These are phyloP conservation scores for Loris lydekkerianus DNA, from an alignment of 2,797 vertebrate species.

Conservation along the genomic window DNA sequence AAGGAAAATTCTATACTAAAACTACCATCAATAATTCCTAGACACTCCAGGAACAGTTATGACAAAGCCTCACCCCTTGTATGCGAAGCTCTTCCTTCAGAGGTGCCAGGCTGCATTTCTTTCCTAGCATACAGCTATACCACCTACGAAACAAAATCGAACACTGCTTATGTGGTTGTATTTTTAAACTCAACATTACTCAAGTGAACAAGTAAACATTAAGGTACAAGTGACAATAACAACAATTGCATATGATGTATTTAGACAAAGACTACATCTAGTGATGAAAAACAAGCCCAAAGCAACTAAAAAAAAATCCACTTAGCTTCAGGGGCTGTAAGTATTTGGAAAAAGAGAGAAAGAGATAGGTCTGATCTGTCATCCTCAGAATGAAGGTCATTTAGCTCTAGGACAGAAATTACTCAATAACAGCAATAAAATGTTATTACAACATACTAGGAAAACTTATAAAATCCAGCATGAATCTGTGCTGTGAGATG, in stretches of 20 bases:
- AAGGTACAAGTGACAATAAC: slow-evolving; percentile 40
- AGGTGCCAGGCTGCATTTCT: slow-evolving; percentile 98
- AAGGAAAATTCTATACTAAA: slow-evolving; percentile 24
- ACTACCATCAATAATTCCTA: not conserved
- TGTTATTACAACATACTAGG: not conserved
- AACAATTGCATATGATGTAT: slow-evolving; percentile 18
- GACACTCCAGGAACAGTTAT: not conserved
- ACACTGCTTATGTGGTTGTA: not conserved
- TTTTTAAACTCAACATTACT: slow-evolving; percentile 27
- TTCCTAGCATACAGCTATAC: slow-evolving; percentile 99
- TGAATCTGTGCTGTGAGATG: slow-evolving; percentile 28
- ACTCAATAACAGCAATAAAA: slow-evolving; percentile 74
- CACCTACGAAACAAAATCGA: slow-evolving; percentile 89
- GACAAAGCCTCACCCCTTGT: slow-evolving; percentile 93
- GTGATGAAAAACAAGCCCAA: slow-evolving; percentile 37
- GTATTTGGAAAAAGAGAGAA: not conserved
- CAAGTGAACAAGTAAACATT: slow-evolving; percentile 36
- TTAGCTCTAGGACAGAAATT: slow-evolving; percentile 45
- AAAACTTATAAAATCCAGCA: slow-evolving; percentile 44
- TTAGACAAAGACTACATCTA: slow-evolving; percentile 54
- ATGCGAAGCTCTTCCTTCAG: slow-evolving; percentile 98
- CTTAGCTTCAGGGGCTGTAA: not conserved
- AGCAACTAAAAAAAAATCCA: not conserved
- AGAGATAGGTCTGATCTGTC: not conserved
- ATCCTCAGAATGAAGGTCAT: not conserved